Conservation (phyloP, 2,888 invertebrate genomes). For the Sepiola atlantica region DNA sequence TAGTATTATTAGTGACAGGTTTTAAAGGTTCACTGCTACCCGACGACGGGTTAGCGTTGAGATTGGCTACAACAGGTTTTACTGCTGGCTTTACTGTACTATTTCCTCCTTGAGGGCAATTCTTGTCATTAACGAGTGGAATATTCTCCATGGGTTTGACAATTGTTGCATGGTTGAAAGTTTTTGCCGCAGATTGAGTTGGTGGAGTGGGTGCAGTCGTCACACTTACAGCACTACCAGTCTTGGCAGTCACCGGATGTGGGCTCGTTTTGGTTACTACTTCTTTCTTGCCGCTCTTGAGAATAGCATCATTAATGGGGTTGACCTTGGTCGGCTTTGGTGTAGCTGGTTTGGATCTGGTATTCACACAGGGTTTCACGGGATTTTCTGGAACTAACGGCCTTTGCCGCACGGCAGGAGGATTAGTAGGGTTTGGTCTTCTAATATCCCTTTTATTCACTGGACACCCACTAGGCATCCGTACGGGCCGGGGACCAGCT, state of each 20-base stretch:
- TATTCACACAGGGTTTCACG: background rate
- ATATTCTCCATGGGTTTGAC: background rate
- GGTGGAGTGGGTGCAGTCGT: background rate
- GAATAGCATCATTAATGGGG: background rate
- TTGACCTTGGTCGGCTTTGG: background rate
- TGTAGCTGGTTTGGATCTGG: background rate
- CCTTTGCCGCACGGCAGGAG: background rate
- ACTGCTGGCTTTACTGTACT: background rate
- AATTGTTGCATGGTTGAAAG: background rate
- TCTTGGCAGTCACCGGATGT: background rate
- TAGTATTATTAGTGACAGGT: slow-evolving; percentile 5
- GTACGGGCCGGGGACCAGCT: background rate
- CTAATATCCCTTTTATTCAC: background rate
- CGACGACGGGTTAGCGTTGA: background rate
- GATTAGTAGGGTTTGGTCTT: slow-evolving; percentile 15
- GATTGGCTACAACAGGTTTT: background rate
- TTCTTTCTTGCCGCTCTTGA: background rate
- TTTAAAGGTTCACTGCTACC: background rate
- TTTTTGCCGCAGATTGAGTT: background rate
- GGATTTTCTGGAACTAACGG: background rate
- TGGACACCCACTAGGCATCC: background rate
- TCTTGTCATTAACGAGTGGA: background rate
- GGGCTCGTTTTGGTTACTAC: background rate
- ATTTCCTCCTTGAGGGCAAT: background rate
- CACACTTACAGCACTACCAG: background rate